These are phyloP conservation scores for Rhynchotus rufescens DNA, from an alignment of 2,797 vertebrate species.

Conservation along the genomic window DNA sequence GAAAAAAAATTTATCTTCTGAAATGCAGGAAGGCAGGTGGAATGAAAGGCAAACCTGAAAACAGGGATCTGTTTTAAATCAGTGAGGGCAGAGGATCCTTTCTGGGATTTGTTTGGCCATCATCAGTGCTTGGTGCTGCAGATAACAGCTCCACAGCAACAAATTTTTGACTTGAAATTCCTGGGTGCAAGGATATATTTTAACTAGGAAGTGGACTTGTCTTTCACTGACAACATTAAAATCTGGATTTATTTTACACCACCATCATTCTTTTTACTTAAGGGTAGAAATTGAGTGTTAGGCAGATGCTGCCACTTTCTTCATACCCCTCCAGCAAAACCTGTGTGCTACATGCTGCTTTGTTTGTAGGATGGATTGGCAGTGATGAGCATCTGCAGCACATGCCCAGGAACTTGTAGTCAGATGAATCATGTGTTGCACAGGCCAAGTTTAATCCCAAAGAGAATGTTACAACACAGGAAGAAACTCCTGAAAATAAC, in stretches of 20 bases:
- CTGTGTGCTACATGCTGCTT: neutral
- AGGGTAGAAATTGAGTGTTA: neutral
- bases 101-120: neutral
- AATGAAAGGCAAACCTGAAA: slow-evolving; percentile 6
- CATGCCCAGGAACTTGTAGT: neutral
- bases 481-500: slow-evolving; percentile 17
- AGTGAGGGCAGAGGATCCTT: neutral
- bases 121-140: neutral
- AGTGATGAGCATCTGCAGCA: neutral
- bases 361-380: neutral
- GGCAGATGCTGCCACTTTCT: slow-evolving; percentile 14
- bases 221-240: neutral
- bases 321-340: slow-evolving; percentile 24
- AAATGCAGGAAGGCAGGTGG: neutral
- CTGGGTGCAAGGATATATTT: neutral
- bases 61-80: neutral
- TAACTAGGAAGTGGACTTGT: neutral
- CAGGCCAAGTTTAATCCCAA: slow-evolving; percentile 28
- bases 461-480: slow-evolving; percentile 26
- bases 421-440: slow-evolving; percentile 19
- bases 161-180: neutral
- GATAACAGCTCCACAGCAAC: neutral
- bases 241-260: neutral
- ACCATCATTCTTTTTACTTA: slow-evolving; percentile 29
- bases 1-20: neutral